These are phyloP conservation scores for Oophaga pumilio DNA, from an alignment of 2,113 vertebrate species.

Conservation along the genomic window DNA sequence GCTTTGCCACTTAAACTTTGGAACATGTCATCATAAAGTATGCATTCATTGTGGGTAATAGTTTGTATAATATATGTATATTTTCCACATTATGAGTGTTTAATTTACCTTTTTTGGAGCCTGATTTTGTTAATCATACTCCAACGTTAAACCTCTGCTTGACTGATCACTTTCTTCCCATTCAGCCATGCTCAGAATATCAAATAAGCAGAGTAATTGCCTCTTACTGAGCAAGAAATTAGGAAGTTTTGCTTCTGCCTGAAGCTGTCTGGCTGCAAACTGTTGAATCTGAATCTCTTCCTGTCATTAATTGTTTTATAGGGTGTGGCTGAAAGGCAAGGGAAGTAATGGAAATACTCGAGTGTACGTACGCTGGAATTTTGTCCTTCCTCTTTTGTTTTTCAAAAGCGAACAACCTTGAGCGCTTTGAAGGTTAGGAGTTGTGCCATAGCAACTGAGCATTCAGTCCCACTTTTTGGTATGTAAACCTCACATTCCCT, in stretches of 20 bases:
- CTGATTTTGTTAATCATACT: conserved; percentile 83
- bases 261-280: conserved; percentile 64
- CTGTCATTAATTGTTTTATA: conserved; percentile 69
- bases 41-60: no score
- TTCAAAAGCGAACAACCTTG: conserved; percentile 65
- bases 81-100: conserved; percentile 54
- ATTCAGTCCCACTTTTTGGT: background rate
- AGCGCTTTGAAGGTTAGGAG: conserved; percentile 38
- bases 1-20: no score
- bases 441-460: conserved; percentile 23
- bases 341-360: conserved; percentile 71
- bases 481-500: background rate
- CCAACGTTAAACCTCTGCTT: conserved; percentile 73
- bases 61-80: no score
- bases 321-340: conserved; percentile 70
- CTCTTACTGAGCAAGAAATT: conserved; percentile 72
- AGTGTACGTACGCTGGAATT: conserved; percentile 62
- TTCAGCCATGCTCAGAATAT: conserved; percentile 77
- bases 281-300: conserved; percentile 71
- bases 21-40: no score
- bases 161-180: conserved; percentile 76
- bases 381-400: conserved; percentile 66
- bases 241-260: conserved; percentile 68
- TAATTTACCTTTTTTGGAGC: conserved; percentile 82
- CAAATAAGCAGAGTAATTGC: conserved; percentile 76